Evolutionary conservation across 2,888 invertebrate genomes (phyloP).

Genomic region (Oligia fasciuncula): DNA sequence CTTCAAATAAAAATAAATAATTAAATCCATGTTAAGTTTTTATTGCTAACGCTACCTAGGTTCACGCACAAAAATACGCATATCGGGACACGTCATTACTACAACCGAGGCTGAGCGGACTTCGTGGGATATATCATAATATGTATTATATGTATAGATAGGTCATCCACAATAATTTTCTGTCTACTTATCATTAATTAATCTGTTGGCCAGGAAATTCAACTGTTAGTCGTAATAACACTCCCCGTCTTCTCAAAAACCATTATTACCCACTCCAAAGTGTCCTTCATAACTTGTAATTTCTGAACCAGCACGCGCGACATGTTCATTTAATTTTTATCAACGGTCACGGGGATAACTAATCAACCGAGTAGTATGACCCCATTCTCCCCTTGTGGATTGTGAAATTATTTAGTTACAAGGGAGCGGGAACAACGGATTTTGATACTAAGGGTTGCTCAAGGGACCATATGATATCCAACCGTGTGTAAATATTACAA

Average conservation of each 20-base stretch:
- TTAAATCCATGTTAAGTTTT: no score
- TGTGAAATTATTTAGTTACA: slow-evolving; percentile 66
- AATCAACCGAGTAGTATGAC: slow-evolving; percentile 66
- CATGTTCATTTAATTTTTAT: slow-evolving; percentile 56
- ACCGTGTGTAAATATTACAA: slow-evolving; percentile 61
- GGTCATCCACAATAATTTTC: neutral
- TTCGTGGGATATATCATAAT: no score
- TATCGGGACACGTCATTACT: no score
- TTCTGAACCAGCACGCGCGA: slow-evolving; percentile 18
- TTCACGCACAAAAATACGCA: no score
- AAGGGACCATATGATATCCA: slow-evolving; percentile 58
- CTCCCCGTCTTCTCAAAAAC: neutral
- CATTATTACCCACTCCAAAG: slow-evolving; percentile 21
- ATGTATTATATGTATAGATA: neutral
- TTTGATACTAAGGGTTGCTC: slow-evolving; percentile 55
- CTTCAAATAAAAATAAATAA: no score
- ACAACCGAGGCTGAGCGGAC: no score
- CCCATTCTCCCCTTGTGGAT: slow-evolving; percentile 56
- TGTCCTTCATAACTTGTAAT: slow-evolving; percentile 37
- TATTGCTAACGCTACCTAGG: no score
- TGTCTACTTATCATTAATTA: neutral
- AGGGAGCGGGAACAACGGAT: slow-evolving; percentile 47
- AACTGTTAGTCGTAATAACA: neutral
- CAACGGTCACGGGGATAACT: slow-evolving; percentile 47
- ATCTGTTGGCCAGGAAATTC: neutral